phyloP scores from a whole-genome alignment of 2,113 vertebrate species.

The Silurus asotus region DNA sequence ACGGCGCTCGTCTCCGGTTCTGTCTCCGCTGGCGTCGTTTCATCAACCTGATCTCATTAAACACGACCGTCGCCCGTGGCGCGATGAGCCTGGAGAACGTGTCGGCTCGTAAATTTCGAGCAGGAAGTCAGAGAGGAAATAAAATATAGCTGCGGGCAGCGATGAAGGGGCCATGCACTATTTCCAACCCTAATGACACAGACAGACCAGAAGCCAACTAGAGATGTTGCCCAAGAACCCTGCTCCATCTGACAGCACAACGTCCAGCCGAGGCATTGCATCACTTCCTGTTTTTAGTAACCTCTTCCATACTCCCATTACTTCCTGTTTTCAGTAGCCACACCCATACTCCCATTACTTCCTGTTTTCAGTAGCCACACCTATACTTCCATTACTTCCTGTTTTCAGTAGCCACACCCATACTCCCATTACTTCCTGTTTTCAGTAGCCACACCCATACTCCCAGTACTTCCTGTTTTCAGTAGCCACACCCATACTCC shows the following conservation, averaged over 20 bases:
- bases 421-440: no score
- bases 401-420: no score
- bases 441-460: no score
- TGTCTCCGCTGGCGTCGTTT: not conserved
- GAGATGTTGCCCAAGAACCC: not conserved
- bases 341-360: not conserved
- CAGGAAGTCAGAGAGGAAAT: not conserved
- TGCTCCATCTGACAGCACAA: not conserved
- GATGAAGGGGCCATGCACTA: not conserved
- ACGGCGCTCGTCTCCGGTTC: not conserved
- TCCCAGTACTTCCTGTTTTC: no score
- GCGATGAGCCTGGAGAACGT: not conserved
- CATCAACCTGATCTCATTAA: slow-evolving; percentile 10
- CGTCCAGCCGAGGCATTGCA: not conserved
- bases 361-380: not conserved
- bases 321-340: no score
- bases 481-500: no score
- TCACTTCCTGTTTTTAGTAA: not conserved
- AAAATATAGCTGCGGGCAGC: not conserved
- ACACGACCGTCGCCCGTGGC: not conserved
- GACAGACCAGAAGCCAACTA: not conserved
- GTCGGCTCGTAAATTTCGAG: not conserved
- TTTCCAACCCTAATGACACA: not conserved
- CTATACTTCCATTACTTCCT: no score
- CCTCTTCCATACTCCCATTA: no score